Percentiles rank a stretch among this genome's conserved stretches.
Evolutionary conservation across 2,888 invertebrate genomes (phyloP).

Genomic region (Metopia argyrocephala): DNA sequence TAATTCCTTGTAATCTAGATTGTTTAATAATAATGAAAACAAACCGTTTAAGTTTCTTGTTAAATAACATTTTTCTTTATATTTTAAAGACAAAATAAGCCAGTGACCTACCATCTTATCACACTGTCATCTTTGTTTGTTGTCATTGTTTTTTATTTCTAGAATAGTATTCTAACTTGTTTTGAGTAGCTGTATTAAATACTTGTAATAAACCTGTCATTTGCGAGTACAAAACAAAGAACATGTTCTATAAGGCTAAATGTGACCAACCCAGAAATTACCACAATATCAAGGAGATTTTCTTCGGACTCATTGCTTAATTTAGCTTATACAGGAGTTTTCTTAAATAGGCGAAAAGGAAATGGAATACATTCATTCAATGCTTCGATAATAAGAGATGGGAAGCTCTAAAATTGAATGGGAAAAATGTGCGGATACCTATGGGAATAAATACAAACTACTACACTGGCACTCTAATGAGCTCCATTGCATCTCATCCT

Average conservation of each 20-base stretch:
- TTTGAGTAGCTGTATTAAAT: background rate
- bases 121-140: background rate
- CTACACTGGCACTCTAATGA: no score
- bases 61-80: constrained; percentile 5
- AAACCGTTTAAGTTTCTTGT: constrained; percentile 9
- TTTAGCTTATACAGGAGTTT: no score
- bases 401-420: no score
- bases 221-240: background rate
- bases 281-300: no score
- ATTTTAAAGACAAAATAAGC: background rate
- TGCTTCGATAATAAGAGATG: no score
- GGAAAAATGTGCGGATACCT: no score
- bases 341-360: no score
- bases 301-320: no score
- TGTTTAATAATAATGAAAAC: background rate
- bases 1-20: background rate
- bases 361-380: no score
- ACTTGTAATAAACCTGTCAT: constrained; percentile 17
- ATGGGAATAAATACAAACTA: no score
- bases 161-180: background rate
- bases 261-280: background rate
- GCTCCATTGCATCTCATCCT: no score
- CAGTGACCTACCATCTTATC: constrained; percentile 9
- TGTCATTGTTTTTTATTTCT: background rate
- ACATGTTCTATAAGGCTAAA: background rate